Evolutionary conservation across 2,888 invertebrate genomes (phyloP), one percentile per base, ranked within the genome.

Genomic region (Eudiplozoon nipponicum): DNA sequence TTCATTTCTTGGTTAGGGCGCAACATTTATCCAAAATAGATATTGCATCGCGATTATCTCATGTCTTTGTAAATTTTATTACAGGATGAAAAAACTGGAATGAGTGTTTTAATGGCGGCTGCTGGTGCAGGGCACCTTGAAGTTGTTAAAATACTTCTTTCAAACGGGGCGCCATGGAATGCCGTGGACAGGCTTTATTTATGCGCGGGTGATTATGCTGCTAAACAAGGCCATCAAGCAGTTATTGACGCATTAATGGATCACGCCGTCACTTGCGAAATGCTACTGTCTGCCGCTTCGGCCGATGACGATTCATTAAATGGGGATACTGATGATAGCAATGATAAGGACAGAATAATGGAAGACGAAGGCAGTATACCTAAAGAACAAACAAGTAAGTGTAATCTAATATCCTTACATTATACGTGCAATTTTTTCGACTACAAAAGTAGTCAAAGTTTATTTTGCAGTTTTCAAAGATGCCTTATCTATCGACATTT

Each of bases 201-300:
- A n/a, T 42, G 42, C 15, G 42, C 42, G 19, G 42, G 42, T n/a
- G 42, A 42, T 33, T 42, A 42, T 26, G 42, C 42, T 13, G 22
- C 31, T 7, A 22, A n/a, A 23, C 43, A 42, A 18, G 41, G 42
- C 11, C 42, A 42, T 22, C 42, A 42, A 34, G 42, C 18, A 17
- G 22, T 31, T 5, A 28, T 42, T 5, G 42, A 42, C 28, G 22
- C 19, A 22, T 28, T 42, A 11, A n/a, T 42, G 15, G 15, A 43
- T 11, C 39, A 42, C 21, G 42, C 42, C 2, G 22, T 22, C 17
- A 34, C 26, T 11, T 42, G 42, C 17, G 42, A 42, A 34, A 19
- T 42, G 21, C 43, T 42, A 7, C 21, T 42, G 4, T 31, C 31
- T 7, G 5, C 11, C 7, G 13, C 13, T 31, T 4, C 11, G 11